Conservation (phyloP, 2,888 invertebrate genomes). For the Venusia cambrica region DNA sequence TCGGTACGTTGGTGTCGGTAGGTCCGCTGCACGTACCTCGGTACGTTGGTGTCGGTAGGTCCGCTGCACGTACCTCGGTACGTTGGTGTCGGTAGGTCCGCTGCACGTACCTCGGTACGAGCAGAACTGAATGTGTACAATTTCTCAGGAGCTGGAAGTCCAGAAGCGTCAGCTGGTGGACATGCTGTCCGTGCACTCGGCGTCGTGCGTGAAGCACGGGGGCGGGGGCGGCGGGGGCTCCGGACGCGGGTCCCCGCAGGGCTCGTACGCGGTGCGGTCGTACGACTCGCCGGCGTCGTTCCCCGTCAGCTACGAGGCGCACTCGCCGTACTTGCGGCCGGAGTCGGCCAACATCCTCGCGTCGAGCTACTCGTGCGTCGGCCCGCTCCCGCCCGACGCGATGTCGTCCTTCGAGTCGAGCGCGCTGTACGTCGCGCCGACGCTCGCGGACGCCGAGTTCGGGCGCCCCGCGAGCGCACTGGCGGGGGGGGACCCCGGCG, state of each 20-base stretch:
- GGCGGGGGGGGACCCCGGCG: slow-evolving; percentile 60
- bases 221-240: no score
- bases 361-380: slow-evolving; percentile 70
- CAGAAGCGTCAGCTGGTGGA: slow-evolving; percentile 89
- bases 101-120: no score
- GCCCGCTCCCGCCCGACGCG: slow-evolving; percentile 62
- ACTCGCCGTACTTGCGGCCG: slow-evolving; percentile 75
- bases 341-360: slow-evolving; percentile 77
- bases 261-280: slow-evolving; percentile 63
- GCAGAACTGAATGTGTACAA: no score
- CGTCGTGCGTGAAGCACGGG: slow-evolving; percentile 84
- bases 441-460: slow-evolving; percentile 63
- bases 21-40: no score
- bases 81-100: no score
- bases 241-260: no score
- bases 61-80: no score
- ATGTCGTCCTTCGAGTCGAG: slow-evolving; percentile 67
- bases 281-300: slow-evolving; percentile 72
- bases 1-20: no score
- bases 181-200: slow-evolving; percentile 88
- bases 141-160: slow-evolving; percentile 86
- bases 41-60: no score
- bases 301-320: slow-evolving; percentile 65
- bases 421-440: slow-evolving; percentile 60
- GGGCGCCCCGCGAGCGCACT: slow-evolving; percentile 70